Base-by-base conservation (phyloP, 1,140 invertebrate species). In the Drosophila novamexicana region DNA sequence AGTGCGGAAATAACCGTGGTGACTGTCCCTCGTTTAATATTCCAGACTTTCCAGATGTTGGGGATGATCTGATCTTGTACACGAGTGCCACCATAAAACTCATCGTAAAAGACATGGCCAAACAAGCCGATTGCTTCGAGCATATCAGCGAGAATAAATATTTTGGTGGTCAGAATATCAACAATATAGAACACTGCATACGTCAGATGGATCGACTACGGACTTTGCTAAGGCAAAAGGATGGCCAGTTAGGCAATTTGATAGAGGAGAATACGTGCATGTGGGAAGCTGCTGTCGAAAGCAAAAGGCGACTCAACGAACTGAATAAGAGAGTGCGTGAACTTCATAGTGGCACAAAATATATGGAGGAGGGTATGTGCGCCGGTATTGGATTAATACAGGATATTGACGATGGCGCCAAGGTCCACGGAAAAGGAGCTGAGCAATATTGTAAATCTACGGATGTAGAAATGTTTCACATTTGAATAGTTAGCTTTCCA, bases 21-120 rank as follows among this genome's bases (percentile, higher is more conserved):
- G 70, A 74, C 7, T 90, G 67, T 54, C 61, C 66, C 9, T 52
- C 56, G 0, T 59, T 40, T 16, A 61, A 59, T 18, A 16, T 34
- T 7, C 47, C 73, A 1, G 47, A 68, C 2, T 73, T 80, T 69
- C 47, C 66, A 8, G 66, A 86, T 47, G 49, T 88, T 37, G 78
- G 78, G 4, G 82, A 86, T 32, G 82, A 91, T n/a, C 59, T 91
- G 22, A 72, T 82, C 0, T 76, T 91, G 40, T 90, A 81, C 10
- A 86, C 88, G 3, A 68, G 71, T 5, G 85, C 74, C 6, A 91
- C 88, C 0, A 50, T 91, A 16, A 74, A 83, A 7, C 83, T 90
- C 42, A 90, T 90, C 7, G 79, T 77, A 49, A 81, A 75, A 7
- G 88, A 91, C 40, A 16, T 91, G 36, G 40, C 14, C 22, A 83